These are phyloP conservation scores for Leucophenga varia DNA, from an alignment of 1,140 invertebrate genomes.

Conservation along the genomic window DNA sequence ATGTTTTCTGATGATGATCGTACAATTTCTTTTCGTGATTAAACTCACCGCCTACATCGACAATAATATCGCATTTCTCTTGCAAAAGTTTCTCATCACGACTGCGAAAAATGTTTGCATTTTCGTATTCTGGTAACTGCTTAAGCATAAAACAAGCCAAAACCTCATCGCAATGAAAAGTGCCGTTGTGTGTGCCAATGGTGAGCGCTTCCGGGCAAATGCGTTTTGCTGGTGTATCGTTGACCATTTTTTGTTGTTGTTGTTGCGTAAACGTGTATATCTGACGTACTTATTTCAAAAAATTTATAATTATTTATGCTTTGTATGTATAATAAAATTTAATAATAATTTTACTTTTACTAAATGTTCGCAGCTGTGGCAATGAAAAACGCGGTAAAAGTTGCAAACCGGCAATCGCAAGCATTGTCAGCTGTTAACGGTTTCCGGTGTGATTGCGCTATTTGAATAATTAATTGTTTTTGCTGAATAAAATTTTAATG, in stretches of 20 bases:
- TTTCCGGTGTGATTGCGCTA: too few relatives aligned
- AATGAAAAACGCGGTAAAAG: constrained; percentile 9
- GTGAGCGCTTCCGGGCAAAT: constrained; percentile 25
- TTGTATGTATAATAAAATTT: not conserved
- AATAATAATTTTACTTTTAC: too few relatives aligned
- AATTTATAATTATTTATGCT: not conserved
- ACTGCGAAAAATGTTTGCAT: constrained; percentile 81
- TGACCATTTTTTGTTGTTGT: constrained; percentile 19
- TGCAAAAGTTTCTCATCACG: constrained; percentile 65
- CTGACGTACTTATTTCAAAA: constrained; percentile 8
- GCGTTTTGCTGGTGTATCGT: constrained; percentile 29
- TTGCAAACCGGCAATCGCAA: not conserved
- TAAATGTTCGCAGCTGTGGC: too few relatives aligned
- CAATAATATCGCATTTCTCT: constrained; percentile 86
- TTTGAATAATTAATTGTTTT: too few relatives aligned
- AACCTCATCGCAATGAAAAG: constrained; percentile 95
- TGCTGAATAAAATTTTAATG: too few relatives aligned
- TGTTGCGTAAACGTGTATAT: too few relatives aligned
- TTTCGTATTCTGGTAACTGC: constrained; percentile 74
- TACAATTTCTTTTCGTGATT: constrained; percentile 76
- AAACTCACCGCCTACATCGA: constrained; percentile 94
- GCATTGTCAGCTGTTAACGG: too few relatives aligned
- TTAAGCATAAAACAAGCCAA: constrained; percentile 91
- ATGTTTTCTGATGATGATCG: constrained; percentile 92
- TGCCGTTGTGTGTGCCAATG: constrained; percentile 79